These are phyloP conservation scores for Odocoileus hemionus DNA, from an alignment of 2,113 vertebrate species.

Conservation along the genomic window DNA sequence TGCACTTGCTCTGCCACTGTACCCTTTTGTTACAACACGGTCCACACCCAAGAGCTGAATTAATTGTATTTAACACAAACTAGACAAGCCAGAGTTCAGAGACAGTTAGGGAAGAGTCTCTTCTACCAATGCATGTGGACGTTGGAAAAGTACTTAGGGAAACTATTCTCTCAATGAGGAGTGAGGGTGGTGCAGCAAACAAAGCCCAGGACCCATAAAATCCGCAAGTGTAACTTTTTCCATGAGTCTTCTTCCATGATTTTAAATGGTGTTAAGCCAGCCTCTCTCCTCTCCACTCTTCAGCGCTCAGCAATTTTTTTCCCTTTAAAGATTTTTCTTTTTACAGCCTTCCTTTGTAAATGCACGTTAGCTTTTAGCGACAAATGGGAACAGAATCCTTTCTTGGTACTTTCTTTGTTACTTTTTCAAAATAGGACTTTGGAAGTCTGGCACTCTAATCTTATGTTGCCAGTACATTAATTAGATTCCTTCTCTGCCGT, in stretches of 20 bases:
- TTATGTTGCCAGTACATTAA: not conserved
- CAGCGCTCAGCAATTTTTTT: constrained; percentile 6
- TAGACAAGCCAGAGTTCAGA: not conserved
- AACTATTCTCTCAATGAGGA: constrained; percentile 57
- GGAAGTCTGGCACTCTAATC: not conserved
- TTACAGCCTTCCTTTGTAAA: constrained; percentile 47
- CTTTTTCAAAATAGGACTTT: not conserved
- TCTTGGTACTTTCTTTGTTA: not conserved
- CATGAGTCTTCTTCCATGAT: constrained; percentile 41
- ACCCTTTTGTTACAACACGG: not conserved
- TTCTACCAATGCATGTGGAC: not conserved
- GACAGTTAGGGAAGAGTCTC: not conserved
- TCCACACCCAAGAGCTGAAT: not conserved
- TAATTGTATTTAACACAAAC: not conserved
- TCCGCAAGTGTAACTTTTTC: constrained; percentile 47
- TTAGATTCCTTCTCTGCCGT: not conserved
- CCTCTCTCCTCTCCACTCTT: not conserved
- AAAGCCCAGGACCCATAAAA: constrained; percentile 50
- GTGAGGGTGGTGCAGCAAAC: not conserved
- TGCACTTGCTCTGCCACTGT: too few relatives aligned
- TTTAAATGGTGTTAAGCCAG: constrained; percentile 32
- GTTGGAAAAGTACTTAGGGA: constrained; percentile 69
- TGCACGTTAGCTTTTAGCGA: not conserved
- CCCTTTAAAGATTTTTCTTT: constrained; percentile 53
- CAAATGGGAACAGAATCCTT: not conserved